Evolutionary conservation across 2,888 invertebrate genomes (phyloP), one percentile per base, ranked within the genome.

Genomic region (Nomada fucata): DNA sequence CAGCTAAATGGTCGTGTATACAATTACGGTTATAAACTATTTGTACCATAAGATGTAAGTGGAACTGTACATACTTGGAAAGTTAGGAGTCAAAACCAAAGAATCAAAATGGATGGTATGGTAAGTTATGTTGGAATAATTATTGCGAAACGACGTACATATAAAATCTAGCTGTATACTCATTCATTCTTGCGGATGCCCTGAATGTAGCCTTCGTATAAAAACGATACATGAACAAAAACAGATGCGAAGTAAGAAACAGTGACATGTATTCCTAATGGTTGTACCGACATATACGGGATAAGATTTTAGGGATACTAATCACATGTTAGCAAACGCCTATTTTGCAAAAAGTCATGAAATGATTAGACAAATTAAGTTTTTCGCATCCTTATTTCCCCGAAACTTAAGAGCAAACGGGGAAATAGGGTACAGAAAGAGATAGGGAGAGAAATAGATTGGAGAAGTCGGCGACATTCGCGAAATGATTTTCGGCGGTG

Each of bases 401-500:
- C 36, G 20, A 50, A 67, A 13, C 36, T 13, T 52, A 47, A 15
- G 36, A 2, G 7, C 2, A 47, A n/a, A 20, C 18, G 5, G 15
- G 3, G 18, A 13, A 15, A 36, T 13, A 23, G 29, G 26, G 26
- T n/a, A 68, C 2, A 13, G 2, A 10, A 23, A 3, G 36, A 29
- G 47, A 0, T n/a, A n/a, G 65, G n/a, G 52, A n/a, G 20, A 7
- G 29, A 57, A 20, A 11, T 44, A 23, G 29, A 55, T 59, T 13
- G 15, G 50, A 63, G 11, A 29, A 64, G 55, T 42, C 52, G 15
- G n/a, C 20, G 53, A 69, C 7, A 63, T 47, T 53, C 69, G 50
- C 13, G 26, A 63, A 71, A 53, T 72, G 55, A 83, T 84, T 82
- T 82, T 79, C 79, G 79, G 59, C 74, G 70, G 67, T 76, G 83